phyloP scores from a whole-genome alignment of 2,113 vertebrate species.

The Periophthalmus modestus region DNA sequence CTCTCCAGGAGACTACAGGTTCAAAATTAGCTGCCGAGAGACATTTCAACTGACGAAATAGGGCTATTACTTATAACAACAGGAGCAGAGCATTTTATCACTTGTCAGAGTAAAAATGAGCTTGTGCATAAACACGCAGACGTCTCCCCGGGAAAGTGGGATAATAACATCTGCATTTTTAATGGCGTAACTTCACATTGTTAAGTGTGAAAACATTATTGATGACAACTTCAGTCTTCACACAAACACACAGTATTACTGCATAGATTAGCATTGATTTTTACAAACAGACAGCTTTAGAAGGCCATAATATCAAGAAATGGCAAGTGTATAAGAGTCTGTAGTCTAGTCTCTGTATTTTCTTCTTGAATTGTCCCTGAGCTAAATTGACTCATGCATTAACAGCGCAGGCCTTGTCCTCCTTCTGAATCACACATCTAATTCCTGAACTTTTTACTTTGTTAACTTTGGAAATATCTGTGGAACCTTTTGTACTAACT shows the following conservation, averaged over 20 bases:
- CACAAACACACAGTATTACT: slow-evolving; percentile 11
- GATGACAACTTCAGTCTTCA: background rate
- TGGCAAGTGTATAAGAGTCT: background rate
- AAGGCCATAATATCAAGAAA: slow-evolving; percentile 13
- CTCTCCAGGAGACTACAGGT: slow-evolving; percentile 12
- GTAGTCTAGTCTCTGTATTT: slow-evolving; percentile 14
- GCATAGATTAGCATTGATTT: slow-evolving; percentile 9
- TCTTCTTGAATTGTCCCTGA: slow-evolving; percentile 33
- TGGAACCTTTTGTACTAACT: too few species aligned
- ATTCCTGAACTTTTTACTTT: background rate
- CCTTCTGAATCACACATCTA: background rate
- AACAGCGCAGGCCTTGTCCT: background rate
- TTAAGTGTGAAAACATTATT: slow-evolving; percentile 27
- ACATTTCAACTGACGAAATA: background rate
- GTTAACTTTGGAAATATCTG: background rate
- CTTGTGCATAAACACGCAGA: slow-evolving; percentile 32
- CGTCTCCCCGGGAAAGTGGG: slow-evolving; percentile 29
- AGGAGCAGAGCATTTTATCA: slow-evolving; percentile 8
- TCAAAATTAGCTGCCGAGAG: slow-evolving; percentile 10
- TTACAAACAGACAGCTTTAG: slow-evolving; percentile 3
- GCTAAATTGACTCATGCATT: slow-evolving; percentile 22
- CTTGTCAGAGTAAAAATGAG: slow-evolving; percentile 12
- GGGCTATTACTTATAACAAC: slow-evolving; percentile 26
- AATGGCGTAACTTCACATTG: slow-evolving; percentile 36
- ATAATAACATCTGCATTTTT: slow-evolving; percentile 57